Evolutionary conservation across 2,113 vertebrate genomes (phyloP), one percentile per base, ranked within the genome.

Genomic region (Strix aluco): DNA sequence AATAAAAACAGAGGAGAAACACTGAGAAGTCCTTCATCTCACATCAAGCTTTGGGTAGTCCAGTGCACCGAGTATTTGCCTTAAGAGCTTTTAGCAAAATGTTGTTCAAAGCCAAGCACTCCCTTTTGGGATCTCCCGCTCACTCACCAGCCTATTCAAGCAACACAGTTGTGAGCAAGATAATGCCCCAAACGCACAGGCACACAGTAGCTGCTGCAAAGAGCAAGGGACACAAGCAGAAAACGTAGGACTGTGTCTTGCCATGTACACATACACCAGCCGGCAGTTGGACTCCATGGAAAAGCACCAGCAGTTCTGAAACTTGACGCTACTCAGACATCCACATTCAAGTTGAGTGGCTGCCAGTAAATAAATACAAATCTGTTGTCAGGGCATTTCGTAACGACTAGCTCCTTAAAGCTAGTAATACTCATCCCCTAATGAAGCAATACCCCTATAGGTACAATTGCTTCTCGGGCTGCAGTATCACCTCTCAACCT

Each of bases 281-380:
- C 5, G 3, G 67, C 2, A 2, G 47, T 36, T 30, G 51, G 79
- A 44, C 46, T 58, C 55, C 36, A 3, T 5, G 2, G 71, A 89
- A 95, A 92, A 92, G 61, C 49, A 67, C 30, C 92, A 51, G 61
- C 78, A 79, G 59, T 73, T 81, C 88, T 81, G 86, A 96, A 97
- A 96, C 72, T 25, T 80, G 93, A 72, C 55, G 5, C 78, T 86
- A 15, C 46, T 81, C 71, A 63, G 61, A 96, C 73, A 92, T 78
- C 70, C 91, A 38, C 42, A 46, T 44, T 87, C 52, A 55, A 71
- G 44, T 46, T 86, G 91, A 88, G 92, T 44, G 22, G 40, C 81
- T 47, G 83, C 86, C 72, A 86, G 69, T 90, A 96, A 95, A 94
- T 88, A 97, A 97, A 96, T 20, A 95, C 57, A 95, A 80, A 89